Base-by-base conservation (phyloP, 2,797 vertebrate genomes). In the Intellagama lesueurii region DNA sequence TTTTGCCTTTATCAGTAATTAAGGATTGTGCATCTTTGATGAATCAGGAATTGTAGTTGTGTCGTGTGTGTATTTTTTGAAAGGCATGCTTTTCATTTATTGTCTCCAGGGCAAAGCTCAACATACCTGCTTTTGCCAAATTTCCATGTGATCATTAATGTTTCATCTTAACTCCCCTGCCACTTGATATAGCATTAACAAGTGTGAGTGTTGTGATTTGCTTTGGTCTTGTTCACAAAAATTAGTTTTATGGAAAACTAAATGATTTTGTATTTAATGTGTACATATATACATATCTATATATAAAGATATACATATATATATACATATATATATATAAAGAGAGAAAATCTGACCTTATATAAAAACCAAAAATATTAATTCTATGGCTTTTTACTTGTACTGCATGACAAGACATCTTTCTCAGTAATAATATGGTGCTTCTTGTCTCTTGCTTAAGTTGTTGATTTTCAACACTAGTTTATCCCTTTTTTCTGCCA, bases 311-410 rank as follows among this genome's bases (percentile, higher is more conserved):
- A 30, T 75, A 78, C 19, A 77, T 30, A 88, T 68, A 32, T 22
- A 60, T 26, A 78, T 69, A 32, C 14, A 87, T 90, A 56, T 76
- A 32, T 44, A 91, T 70, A 72, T 72, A 72, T 14, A n/a, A n/a
- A 72, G 6, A 77, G 24, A 77, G 91, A 92, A 93, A 81, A 92
- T 80, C n/a, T 49, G 86, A 44, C 75, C 92, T 92, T 94, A 90
- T 94, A 91, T 94, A 92, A 93, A 92, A 95, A 89, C 85, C 90
- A 87, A 92, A 93, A 94, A 78, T 87, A 90, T 40, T 87, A 90
- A 85, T 56, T 91, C 73, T 30, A 84, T 86, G 93, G 93, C 89
- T 0, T 92, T 88, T 91, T 52, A 68, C 30, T 14, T 90, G 52
- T 86, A 0, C 17, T 88, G 89, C 92, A 75, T 91, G 91, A 94